These are phyloP conservation scores for Enoplosus armatus DNA, from an alignment of 2,797 vertebrate genomes.

Conservation along the genomic window DNA sequence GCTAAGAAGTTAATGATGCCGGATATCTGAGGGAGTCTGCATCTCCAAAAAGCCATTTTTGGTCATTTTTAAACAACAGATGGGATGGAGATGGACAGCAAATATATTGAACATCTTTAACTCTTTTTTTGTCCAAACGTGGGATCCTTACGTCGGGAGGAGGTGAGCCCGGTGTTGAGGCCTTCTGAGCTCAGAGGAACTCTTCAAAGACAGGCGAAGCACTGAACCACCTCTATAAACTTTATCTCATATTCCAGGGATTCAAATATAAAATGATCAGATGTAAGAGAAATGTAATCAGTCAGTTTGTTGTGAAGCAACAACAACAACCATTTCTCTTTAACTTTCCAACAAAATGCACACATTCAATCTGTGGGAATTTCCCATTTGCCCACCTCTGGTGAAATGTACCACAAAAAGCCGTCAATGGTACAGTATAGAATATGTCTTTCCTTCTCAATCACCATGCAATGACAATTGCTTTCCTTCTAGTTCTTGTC, in stretches of 20 bases:
- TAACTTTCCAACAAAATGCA: conserved; percentile 1
- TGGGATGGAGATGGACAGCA: conserved; percentile 65
- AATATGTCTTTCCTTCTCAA: conserved; percentile 36
- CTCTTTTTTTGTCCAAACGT: conserved; percentile 23
- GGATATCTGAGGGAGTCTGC: conserved; percentile 62
- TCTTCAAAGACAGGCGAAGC: conserved; percentile 8
- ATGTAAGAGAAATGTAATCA: conserved; percentile 33
- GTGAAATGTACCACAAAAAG: conserved; percentile 39
- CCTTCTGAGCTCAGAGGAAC: not conserved
- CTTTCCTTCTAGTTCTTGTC: conserved; percentile 2
- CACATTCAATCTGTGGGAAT: conserved; percentile 3
- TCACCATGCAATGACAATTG: conserved; percentile 52
- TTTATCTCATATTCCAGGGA: conserved; percentile 1
- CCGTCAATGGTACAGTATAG: conserved; percentile 10
- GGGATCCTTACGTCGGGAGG: not conserved
- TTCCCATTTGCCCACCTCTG: not conserved
- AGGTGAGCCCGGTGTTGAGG: not conserved
- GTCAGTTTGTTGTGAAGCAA: not conserved
- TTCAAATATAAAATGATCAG: conserved; percentile 47
- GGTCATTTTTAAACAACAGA: conserved; percentile 63
- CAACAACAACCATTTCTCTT: conserved; percentile 30
- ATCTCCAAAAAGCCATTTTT: conserved; percentile 64
- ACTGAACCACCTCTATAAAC: conserved; percentile 9
- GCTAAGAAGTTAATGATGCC: conserved; percentile 82
- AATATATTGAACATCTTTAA: conserved; percentile 61